These are phyloP conservation scores for Anodontia alba DNA, from an alignment of 2,888 invertebrate species.

Conservation along the genomic window DNA sequence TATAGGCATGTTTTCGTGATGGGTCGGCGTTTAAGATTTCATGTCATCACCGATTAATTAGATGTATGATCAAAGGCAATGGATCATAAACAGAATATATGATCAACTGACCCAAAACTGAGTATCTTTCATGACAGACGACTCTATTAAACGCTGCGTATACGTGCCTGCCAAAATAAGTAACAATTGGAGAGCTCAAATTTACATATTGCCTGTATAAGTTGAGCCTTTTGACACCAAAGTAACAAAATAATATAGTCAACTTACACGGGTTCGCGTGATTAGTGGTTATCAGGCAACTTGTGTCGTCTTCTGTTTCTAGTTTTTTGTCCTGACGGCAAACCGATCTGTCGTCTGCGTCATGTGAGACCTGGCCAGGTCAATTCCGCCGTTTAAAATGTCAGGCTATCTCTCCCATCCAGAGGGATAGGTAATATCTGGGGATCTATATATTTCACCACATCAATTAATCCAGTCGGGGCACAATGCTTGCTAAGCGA, in stretches of 20 bases:
- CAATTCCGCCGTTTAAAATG: not conserved
- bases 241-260: slow-evolving; percentile 12
- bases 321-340: slow-evolving; percentile 40
- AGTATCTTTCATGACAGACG: no score
- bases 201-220: slow-evolving; percentile 45
- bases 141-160: no score
- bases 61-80: no score
- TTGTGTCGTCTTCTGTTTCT: slow-evolving; percentile 44
- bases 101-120: no score
- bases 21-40: no score
- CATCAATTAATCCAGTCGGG: not conserved
- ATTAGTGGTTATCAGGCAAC: slow-evolving; percentile 31
- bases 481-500: no score
- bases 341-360: slow-evolving; percentile 38
- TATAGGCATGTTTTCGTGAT: no score
- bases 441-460: slow-evolving; percentile 8
- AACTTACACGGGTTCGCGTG: slow-evolving; percentile 50
- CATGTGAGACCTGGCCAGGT: slow-evolving; percentile 13
- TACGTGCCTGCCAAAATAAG: slow-evolving; percentile 16
- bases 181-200: slow-evolving; percentile 25
- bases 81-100: no score
- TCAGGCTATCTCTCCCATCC: not conserved
- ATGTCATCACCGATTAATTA: no score
- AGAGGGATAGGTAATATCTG: not conserved
- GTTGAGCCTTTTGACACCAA: slow-evolving; percentile 42